These are phyloP conservation scores for Heliconius himera DNA, from an alignment of 1,140 invertebrate genomes.

Conservation along the genomic window DNA sequence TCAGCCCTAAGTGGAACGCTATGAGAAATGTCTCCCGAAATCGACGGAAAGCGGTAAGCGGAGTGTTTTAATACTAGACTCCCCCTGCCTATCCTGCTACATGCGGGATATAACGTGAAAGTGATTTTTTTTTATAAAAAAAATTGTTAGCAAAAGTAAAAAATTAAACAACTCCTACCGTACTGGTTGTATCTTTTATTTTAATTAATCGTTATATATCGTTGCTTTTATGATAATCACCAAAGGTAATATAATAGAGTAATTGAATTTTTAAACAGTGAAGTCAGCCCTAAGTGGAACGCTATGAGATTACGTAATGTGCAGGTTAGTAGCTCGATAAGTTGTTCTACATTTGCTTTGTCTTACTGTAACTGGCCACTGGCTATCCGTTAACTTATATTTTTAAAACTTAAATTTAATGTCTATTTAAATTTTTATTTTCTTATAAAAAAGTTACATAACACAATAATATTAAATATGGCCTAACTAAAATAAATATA, in stretches of 20 bases:
- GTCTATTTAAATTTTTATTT: neutral
- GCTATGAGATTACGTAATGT: conserved; percentile 56
- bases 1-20: conserved; percentile 51
- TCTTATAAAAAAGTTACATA: neutral
- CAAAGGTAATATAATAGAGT: neutral
- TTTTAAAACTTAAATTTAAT: neutral
- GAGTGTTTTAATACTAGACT: no score
- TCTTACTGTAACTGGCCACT: conserved; percentile 34
- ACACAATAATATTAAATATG: neutral
- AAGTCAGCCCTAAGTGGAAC: conserved; percentile 48
- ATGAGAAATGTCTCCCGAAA: no score
- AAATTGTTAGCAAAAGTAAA: no score
- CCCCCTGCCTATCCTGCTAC: no score
- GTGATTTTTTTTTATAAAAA: no score
- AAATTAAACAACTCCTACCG: no score
- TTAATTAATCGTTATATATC: neutral
- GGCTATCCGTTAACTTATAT: conserved; percentile 24
- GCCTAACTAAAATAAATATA: neutral
- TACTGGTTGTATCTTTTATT: no score
- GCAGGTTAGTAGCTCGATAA: conserved; percentile 60
- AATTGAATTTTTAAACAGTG: neutral
- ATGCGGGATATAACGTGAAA: no score
- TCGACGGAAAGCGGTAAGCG: no score
- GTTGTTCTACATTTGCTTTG: conserved; percentile 67
- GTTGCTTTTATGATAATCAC: neutral